Conservation (phyloP, 2,888 invertebrate species). For the Arrhopalites spinosus region DNA sequence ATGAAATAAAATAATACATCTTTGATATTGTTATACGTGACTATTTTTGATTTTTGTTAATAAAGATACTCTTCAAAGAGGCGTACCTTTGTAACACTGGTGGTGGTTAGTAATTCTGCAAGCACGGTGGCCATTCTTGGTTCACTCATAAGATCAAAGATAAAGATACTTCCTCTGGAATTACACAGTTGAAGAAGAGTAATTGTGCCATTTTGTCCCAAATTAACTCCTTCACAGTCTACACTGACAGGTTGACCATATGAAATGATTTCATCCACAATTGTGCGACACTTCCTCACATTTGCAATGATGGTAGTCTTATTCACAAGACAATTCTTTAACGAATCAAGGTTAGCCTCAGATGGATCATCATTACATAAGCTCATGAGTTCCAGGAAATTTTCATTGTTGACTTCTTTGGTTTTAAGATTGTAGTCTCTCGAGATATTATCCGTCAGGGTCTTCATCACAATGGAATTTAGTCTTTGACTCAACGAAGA, state of each 20-base stretch:
- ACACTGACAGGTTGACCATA: conserved; percentile 63
- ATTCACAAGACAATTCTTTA: conserved; percentile 41
- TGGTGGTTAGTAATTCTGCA: conserved; percentile 63
- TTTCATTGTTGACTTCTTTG: conserved; percentile 37
- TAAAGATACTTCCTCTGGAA: conserved; percentile 74
- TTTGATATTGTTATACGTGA: neutral
- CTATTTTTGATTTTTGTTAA: neutral
- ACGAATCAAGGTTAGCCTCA: conserved; percentile 43
- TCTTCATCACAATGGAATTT: conserved; percentile 84
- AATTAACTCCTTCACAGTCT: conserved; percentile 91
- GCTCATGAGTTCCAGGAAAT: conserved; percentile 39
- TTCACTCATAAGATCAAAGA: conserved; percentile 85
- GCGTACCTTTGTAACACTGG: conserved; percentile 77
- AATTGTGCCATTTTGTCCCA: conserved; percentile 82
- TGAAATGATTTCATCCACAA: conserved; percentile 72
- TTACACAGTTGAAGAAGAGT: conserved; percentile 78
- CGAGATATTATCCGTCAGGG: conserved; percentile 82
- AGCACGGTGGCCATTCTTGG: conserved; percentile 78
- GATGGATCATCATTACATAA: conserved; percentile 24
- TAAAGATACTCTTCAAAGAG: neutral
- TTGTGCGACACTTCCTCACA: conserved; percentile 45
- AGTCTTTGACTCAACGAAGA: conserved; percentile 84
- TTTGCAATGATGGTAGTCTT: conserved; percentile 48
- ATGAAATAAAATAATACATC: neutral
- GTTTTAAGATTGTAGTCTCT: conserved; percentile 61